Evolutionary conservation across 2,888 invertebrate genomes (phyloP), one percentile per base, ranked within the genome.

Genomic region (Mesochorus sp.): DNA sequence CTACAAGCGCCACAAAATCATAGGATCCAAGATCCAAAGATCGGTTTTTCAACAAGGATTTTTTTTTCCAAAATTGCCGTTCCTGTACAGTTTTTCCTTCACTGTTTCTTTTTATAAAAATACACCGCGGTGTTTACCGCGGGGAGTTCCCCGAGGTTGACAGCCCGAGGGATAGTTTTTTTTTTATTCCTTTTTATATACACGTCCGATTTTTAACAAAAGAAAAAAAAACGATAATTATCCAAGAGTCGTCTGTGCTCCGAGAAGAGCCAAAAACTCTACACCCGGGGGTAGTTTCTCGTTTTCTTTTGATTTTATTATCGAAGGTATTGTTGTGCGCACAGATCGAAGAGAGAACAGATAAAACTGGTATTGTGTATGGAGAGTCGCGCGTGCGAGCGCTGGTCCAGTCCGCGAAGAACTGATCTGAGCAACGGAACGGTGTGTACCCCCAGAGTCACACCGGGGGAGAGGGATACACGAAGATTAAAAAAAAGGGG

Each of bases 371-470:
- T 5, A 1, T 31, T 31, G 5, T 31, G 31, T 31, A n/a, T n/a
- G 37, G 57, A 28, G 78, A 55, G 62, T 64, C 79, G 76, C 83
- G 83, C 82, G 82, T 86, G 85, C 86, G 86, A 85, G 84, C 85
- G 83, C 81, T 84, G 81, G 82, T 84, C 82, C 85, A 84, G 86
- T 85, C 82, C 88, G 86, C 85, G 83, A 85, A 83, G 85, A 85
- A 88, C 88, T 88, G 85, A 84, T 79, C 72, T 49, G 76, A 79
- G 67, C 68, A 73, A 68, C 79, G 72, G 39, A 42, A 31, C 71
- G 37, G 66, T 68, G 44, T 73, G 66, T 73, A 66, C 66, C 70
- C 62, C 57, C 62, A 19, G 47, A 66, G n/a, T 34, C 51, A 42
- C 37, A 39, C 10, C 21, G 31, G 53, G 42, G 31, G 71, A 55